Base-by-base conservation (phyloP, 2,113 vertebrate species). In the Harpagus bidentatus region DNA sequence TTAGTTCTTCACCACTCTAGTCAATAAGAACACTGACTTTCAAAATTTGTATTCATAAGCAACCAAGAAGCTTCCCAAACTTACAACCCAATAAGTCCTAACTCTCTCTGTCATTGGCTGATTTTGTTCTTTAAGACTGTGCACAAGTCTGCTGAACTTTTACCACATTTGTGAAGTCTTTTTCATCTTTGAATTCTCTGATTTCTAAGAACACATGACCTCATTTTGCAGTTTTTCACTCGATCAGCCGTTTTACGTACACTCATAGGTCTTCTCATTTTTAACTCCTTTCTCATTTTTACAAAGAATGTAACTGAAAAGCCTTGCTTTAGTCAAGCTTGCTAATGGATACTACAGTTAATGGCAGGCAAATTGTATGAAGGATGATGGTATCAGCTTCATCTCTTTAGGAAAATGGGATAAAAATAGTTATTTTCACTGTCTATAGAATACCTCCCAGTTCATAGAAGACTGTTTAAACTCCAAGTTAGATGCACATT, bases 221-320 rank as follows among this genome's bases (percentile, higher is more conserved):
- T 82, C 15, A 52, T 78, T 95, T 31, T 76, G 71, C 58, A 93
- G 32, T 22, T 83, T 94, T 94, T 84, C 47, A n/a, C 22, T 69
- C 50, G 32, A 26, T 86, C 28, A 34, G 56, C 58, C 15, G 0
- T 43, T 82, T 91, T 48, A 34, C 36, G 28, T 45, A 55, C 65
- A 72, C 25, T 74, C 11, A 34, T 11, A 47, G 20, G 11, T 55
- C 16, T 73, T 86, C 43, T 84, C 2, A 55, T 63, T 93, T 94
- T 63, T 80, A 63, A 65, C 21, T 77, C 23, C 10, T 66, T 90
- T 80, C 42, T 76, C 21, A 36, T 71, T 93, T 91, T 93, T 50
- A 45, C 29, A 45, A 79, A 91, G 55, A 58, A 28, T 59, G 11
- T 22, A 53, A 38, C 67, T 22, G 58, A 9, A 80, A 61, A 80